Base-by-base conservation (phyloP, 2,888 invertebrate genomes). In the Parnassius glacialis region DNA sequence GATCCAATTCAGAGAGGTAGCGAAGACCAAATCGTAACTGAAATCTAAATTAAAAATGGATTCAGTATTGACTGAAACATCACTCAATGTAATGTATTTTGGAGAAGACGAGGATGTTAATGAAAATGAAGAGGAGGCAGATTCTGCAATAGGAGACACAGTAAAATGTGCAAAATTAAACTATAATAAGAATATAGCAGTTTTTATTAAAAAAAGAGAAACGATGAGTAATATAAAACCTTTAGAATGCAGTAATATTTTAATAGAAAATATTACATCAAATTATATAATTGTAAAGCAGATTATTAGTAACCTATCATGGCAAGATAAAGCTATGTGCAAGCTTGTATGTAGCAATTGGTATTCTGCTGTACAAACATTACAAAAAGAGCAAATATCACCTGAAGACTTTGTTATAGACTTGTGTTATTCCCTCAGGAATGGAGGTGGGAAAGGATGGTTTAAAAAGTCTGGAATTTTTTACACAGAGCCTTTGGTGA, bases 1-100 rank as follows among this genome's bases (percentile, higher is more conserved):
- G 95, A 96, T 86, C 96, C 97, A 9, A 92, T 96, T 58, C 92
- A 93, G 68, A 92, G 94, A 69, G 92, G 93, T 62, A 93, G 93
- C 68, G 95, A 95, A 66, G 94, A 94, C 65, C 92, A 93, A 76
- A 92, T 93, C 71, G 85, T 95, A 66, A 93, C 94, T 13, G 93
- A 94, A 77, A 93, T 94, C 73, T 94, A 92, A 92, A 47, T 57
- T 2, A 12, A 55, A 25, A 42, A 64, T 64, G 63, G 59, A 61
- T 25, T 52, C 42, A 56, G 61, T 72, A 64, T 76, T 82, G 79
- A 72, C 75, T 66, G 78, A 78, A 64, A 74, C 74, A 68, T 67
- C 70, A 63, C 69, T 42, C 65, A 69, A 70, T 67, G 68, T 58
- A 62, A 67, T 66, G 55, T 67, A 68, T 48, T 73, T 72, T 57